These are phyloP conservation scores for Spheniscus mendiculus DNA, from an alignment of 2,113 vertebrate species.

Conservation along the genomic window DNA sequence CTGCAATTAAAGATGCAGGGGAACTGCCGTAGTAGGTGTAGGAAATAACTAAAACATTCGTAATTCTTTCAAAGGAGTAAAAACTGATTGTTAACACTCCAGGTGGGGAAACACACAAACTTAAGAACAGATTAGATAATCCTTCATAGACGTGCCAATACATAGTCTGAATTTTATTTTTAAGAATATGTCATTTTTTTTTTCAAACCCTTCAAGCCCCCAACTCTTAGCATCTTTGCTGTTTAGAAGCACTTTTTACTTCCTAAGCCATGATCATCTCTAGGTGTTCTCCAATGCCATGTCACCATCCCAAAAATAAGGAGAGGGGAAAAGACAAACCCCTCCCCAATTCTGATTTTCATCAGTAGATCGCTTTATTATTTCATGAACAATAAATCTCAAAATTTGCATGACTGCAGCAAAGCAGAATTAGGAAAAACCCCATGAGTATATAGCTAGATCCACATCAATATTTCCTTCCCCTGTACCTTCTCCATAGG, in stretches of 20 bases:
- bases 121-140: not conserved
- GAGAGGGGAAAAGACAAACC: not conserved
- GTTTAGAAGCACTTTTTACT: not conserved
- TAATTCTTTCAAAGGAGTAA: not conserved
- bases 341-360: not conserved
- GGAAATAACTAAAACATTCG: not conserved
- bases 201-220: not conserved
- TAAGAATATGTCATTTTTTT: accelerated
- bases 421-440: not conserved
- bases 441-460: not conserved
- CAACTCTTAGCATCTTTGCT: not conserved
- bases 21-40: not conserved
- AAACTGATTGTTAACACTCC: not conserved
- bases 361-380: not conserved
- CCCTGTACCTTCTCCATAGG: not conserved
- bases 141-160: not conserved
- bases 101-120: not conserved
- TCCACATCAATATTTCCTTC: not conserved
- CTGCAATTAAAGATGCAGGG: not conserved
- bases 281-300: not conserved
- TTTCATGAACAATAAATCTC: not conserved
- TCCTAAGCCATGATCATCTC: not conserved
- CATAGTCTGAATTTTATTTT: not conserved
- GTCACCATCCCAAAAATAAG: not conserved
- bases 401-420: not conserved